Evolutionary conservation across 2,113 vertebrate genomes (phyloP), one percentile per base, ranked within the genome.

Genomic region (Etheostoma spectabile): DNA sequence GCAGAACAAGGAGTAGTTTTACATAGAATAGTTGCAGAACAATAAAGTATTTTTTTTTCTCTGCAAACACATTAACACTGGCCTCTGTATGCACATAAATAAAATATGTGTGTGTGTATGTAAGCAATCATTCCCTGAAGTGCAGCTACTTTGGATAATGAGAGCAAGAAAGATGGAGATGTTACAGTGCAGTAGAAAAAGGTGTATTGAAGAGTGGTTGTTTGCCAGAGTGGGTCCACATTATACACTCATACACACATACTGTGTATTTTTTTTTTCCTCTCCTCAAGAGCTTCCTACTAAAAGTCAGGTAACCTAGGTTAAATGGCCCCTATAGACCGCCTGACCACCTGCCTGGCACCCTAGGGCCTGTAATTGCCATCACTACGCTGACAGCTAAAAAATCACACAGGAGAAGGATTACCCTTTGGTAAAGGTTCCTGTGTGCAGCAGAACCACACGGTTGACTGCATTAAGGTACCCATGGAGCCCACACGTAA

Each of bases 281-380:
- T 48, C n/a, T n/a, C 22, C 1, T 38, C 35, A 49, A 66, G 74
- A 70, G 53, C 10, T 70, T 73, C 59, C 45, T 71, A 82, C 42
- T 67, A 49, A 56, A 77, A 84, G 65, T 61, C 63, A 82, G 82
- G 83, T 84, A 79, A 78, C 74, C 63, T 19, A 68, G 84, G 89
- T 92, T 91, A 93, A 91, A 90, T 67, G 76, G 74, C 74, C 88
- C 84, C 88, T 74, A 63, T 59, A 82, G 88, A 75, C 72, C 13
- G 7, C 42, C 80, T 79, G 84, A 83, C 88, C 88, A 76, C 85
- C 87, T 80, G 74, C 80, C 53, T 74, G 65, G 84, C 55, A 79
- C 87, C 88, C 81, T 65, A 30, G 69, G 88, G 79, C 85, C 89
- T 74, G 64, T 91, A 90, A 93, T 90, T 91, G 85, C 85, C 89